Percentiles rank a stretch among this genome's conserved stretches.
Conservation (phyloP, 2,888 invertebrate species). For the Alloplasta piceator region DNA sequence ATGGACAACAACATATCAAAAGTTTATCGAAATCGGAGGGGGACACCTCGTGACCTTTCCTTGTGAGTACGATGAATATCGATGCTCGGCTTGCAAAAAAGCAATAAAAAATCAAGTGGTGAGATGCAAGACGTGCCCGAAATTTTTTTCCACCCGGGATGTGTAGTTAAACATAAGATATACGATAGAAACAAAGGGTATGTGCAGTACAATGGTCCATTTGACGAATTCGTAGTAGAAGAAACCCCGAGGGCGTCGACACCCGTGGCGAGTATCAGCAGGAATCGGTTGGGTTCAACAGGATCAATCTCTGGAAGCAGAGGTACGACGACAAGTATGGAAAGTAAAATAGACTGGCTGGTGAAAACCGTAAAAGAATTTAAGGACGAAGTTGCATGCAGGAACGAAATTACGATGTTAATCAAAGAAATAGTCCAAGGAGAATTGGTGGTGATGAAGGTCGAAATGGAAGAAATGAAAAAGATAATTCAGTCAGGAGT, state of each 20-base stretch:
- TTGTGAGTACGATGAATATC: constrained; percentile 32
- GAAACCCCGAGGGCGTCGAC: background rate
- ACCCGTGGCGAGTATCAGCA: background rate
- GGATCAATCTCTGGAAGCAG: background rate
- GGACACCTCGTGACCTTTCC: no score
- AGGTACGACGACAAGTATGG: background rate
- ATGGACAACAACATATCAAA: no score
- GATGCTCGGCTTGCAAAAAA: constrained; percentile 25
- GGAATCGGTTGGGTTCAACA: background rate
- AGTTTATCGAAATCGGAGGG: no score
- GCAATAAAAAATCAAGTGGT: background rate
- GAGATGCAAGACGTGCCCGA: constrained; percentile 16
- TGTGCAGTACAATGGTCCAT: background rate
- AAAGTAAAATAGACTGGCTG: no score
- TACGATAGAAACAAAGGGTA: no score
- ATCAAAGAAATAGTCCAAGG: no score
- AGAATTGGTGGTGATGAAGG: no score
- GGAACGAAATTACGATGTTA: no score
- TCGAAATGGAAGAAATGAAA: constrained; percentile 25
- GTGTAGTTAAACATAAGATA: background rate
- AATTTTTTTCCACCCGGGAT: constrained; percentile 24
- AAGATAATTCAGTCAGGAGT: constrained; percentile 36
- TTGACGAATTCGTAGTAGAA: background rate
- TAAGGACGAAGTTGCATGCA: no score
- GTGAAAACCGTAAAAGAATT: constrained; percentile 13